Evolutionary conservation across 2,113 vertebrate species (phyloP).

Genomic region (Bambusicola thoracicus): DNA sequence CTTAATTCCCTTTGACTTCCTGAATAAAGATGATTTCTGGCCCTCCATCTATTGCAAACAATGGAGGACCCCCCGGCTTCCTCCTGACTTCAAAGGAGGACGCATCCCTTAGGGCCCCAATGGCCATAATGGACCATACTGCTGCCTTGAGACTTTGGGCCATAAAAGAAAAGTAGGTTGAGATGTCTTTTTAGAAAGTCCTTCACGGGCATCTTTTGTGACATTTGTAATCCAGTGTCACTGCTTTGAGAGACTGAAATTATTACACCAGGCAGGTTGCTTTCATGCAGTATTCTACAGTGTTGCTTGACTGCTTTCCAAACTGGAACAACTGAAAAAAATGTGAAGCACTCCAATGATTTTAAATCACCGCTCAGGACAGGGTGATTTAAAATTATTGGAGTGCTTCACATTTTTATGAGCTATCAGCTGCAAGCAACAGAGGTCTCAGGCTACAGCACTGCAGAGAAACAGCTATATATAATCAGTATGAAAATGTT

Average conservation of each 20-base stretch:
- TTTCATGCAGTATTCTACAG: conserved; percentile 15
- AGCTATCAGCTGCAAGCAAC: conserved; percentile 11
- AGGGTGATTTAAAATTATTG: conserved; percentile 49
- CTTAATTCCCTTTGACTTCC: conserved; percentile 37
- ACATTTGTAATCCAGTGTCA: conserved; percentile 17
- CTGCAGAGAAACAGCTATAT: neutral
- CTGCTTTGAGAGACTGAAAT: conserved; percentile 24
- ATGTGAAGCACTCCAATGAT: conserved; percentile 35
- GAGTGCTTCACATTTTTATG: conserved; percentile 46
- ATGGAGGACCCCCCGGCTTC: neutral
- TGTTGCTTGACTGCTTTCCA: conserved; percentile 31
- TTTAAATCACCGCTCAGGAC: conserved; percentile 42
- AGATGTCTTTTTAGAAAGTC: conserved; percentile 31
- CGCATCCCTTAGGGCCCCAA: neutral
- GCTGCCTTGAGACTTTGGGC: neutral
- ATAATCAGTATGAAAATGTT: neutral
- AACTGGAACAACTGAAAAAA: conserved; percentile 51
- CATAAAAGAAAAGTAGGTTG: conserved; percentile 18
- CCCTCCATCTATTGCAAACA: conserved; percentile 28
- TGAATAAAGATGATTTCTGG: conserved; percentile 51
- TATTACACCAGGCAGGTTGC: conserved; percentile 34
- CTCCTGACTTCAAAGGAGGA: conserved; percentile 33
- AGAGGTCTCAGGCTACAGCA: neutral
- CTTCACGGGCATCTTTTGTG: neutral
- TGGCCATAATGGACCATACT: neutral